Conservation (phyloP, 2,888 invertebrate species). For the Cosmia trapezina region DNA sequence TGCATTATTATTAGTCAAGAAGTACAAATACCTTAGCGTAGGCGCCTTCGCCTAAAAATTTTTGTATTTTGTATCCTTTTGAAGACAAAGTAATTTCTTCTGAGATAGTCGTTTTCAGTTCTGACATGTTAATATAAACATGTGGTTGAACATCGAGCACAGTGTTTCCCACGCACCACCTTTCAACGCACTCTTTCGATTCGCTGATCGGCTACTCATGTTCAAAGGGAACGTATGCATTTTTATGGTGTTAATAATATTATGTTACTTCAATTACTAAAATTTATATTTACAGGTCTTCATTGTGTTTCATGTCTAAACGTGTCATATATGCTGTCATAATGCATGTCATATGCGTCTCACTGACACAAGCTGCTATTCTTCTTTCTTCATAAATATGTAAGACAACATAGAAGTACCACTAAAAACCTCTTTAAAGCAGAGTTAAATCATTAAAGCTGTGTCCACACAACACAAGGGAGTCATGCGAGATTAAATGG, state of each 20-base stretch:
- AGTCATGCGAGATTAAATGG: background rate
- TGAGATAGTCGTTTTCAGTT: conserved; percentile 83
- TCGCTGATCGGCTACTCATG: conserved; percentile 69
- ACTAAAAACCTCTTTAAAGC: conserved; percentile 17
- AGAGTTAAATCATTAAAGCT: background rate
- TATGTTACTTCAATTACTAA: conserved; percentile 42
- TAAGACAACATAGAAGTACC: conserved; percentile 4
- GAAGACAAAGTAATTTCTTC: conserved; percentile 86
- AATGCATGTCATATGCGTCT: conserved; percentile 42
- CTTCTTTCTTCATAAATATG: conserved; percentile 51
- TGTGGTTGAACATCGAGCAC: conserved; percentile 71
- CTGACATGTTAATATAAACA: conserved; percentile 84
- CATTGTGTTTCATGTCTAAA: conserved; percentile 69
- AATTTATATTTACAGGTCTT: conserved; percentile 68
- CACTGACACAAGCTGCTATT: conserved; percentile 42
- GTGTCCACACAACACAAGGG: background rate
- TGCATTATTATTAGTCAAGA: background rate
- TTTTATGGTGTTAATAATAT: conserved; percentile 70
- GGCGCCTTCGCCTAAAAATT: conserved; percentile 94
- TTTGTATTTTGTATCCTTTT: conserved; percentile 91
- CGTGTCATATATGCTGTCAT: conserved; percentile 30
- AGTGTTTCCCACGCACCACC: conserved; percentile 64
- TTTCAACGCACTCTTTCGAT: conserved; percentile 65
- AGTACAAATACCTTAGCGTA: conserved; percentile 92
- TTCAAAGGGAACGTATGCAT: conserved; percentile 77